These are phyloP conservation scores for Brachionus angularis DNA, from an alignment of 1,140 invertebrate genomes.

Conservation along the genomic window DNA sequence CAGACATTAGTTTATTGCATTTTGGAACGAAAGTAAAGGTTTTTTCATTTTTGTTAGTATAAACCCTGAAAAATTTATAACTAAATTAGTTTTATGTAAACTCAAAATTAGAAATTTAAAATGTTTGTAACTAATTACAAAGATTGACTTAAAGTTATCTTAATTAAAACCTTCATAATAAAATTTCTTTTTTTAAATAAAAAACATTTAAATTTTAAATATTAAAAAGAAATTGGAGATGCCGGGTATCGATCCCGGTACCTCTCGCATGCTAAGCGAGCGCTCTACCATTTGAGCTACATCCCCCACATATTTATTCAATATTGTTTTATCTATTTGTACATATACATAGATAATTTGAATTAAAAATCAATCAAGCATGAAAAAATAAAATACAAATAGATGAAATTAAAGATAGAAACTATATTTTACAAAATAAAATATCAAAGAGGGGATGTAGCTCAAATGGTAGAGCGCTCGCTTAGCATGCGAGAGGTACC, in stretches of 20 bases:
- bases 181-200: no score
- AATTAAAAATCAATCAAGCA: not conserved
- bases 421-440: conserved; percentile 29
- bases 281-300: not conserved
- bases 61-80: no score
- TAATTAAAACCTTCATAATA: conserved; percentile 11
- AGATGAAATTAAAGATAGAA: no score
- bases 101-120: no score
- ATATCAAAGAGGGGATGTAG: not conserved
- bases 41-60: no score
- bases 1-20: no score
- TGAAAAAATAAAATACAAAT: conserved; percentile 51
- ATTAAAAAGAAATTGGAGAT: not conserved
- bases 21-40: no score
- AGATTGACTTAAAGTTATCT: conserved; percentile 52
- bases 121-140: no score
- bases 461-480: not conserved
- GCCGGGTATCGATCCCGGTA: not conserved
- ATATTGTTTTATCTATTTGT: conserved; percentile 50
- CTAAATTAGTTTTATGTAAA: no score
- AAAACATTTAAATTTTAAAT: no score
- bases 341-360: conserved; percentile 17
- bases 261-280: not conserved
- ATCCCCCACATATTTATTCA: not conserved
- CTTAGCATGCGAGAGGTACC: not conserved